Evolutionary conservation across 1,140 invertebrate genomes (phyloP).

Genomic region (Dolichoris vasculosae): DNA sequence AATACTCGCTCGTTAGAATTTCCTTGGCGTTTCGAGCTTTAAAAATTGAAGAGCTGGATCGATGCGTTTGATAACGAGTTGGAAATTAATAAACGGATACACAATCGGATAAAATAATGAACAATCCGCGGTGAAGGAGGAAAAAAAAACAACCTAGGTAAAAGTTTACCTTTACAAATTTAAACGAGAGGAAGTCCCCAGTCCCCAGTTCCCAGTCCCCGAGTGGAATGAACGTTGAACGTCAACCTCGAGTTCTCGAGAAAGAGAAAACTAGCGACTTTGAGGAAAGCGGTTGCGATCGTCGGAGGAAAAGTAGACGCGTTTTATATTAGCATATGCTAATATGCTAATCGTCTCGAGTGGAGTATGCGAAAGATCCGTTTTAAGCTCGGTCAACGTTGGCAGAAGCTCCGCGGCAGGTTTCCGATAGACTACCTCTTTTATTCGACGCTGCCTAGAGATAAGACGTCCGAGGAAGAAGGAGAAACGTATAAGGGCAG

Average conservation of each 20-base stretch:
- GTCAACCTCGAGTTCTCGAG: neutral
- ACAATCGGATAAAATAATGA: no score
- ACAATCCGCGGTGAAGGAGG: neutral
- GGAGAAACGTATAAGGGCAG: slow-evolving; percentile 31
- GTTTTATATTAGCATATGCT: no score
- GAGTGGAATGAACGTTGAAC: neutral
- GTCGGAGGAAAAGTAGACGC: slow-evolving; percentile 29
- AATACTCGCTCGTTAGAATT: no score
- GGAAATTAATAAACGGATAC: no score
- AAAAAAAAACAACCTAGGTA: no score
- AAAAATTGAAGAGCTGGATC: no score
- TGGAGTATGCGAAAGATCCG: neutral
- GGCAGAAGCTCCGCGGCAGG: neutral
- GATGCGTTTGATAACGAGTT: neutral
- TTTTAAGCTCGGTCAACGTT: slow-evolving; percentile 21
- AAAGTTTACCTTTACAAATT: neutral
- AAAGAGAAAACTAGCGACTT: neutral
- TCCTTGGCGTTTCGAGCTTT: no score
- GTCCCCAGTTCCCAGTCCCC: no score
- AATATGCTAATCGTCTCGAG: slow-evolving; percentile 45
- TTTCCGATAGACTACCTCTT: slow-evolving; percentile 20
- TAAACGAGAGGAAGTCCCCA: neutral
- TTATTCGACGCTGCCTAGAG: slow-evolving; percentile 11
- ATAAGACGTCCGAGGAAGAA: neutral
- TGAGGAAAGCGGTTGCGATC: neutral